A percentile compares a stretch with the other conserved stretches of the same genome.
phyloP scores from a whole-genome alignment of 2,113 vertebrate genomes.

The Mustela lutreola region DNA sequence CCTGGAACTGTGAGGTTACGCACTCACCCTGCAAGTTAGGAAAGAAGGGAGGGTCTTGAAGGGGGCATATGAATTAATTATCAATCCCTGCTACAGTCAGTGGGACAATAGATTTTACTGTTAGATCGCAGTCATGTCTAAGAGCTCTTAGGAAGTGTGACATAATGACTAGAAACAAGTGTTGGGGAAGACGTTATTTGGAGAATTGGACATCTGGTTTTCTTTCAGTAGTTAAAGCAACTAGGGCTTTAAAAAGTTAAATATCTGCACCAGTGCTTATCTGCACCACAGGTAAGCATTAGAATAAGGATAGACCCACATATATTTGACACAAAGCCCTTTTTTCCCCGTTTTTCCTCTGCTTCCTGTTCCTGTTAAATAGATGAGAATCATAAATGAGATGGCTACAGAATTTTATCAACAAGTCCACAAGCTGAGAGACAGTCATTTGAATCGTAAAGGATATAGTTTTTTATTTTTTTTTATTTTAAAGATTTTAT shows the following conservation, averaged over 20 bases:
- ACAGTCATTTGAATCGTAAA: conserved; percentile 40
- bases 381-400: conserved; percentile 35
- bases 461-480: conserved; percentile 45
- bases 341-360: background rate
- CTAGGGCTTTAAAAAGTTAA: background rate
- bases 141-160: background rate
- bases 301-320: background rate
- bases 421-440: conserved; percentile 50
- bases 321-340: conserved; percentile 23
- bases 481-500: conserved; percentile 19
- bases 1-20: background rate
- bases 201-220: conserved; percentile 13
- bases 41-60: background rate
- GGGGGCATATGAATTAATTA: background rate
- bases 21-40: background rate
- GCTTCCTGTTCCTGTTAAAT: background rate
- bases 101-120: background rate
- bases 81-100: background rate
- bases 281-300: background rate
- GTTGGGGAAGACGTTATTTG: conserved; percentile 1
- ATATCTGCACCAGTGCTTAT: background rate
- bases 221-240: conserved; percentile 47
- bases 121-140: background rate
- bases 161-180: background rate
- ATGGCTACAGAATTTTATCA: conserved; percentile 36